These are phyloP conservation scores for Microchirus variegatus DNA, from an alignment of 2,797 vertebrate species.

Conservation along the genomic window DNA sequence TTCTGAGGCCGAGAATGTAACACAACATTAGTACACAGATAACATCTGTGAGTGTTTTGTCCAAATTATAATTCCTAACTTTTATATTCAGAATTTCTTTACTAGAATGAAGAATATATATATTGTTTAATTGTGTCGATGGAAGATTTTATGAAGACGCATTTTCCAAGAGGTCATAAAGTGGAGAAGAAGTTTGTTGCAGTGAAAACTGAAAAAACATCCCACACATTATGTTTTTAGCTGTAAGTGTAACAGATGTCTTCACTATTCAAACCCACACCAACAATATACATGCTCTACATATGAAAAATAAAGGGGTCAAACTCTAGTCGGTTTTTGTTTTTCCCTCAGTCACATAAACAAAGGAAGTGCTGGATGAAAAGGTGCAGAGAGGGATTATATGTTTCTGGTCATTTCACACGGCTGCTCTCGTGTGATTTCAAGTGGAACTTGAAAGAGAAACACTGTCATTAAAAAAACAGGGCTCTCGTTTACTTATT, in stretches of 20 bases:
- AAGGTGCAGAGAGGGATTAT: slow-evolving; percentile 6
- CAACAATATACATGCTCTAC: neutral
- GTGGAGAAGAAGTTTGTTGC: slow-evolving; percentile 15
- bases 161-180: neutral
- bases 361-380: neutral
- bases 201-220: slow-evolving; percentile 19
- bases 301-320: no score
- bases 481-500: neutral
- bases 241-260: slow-evolving; percentile 30
- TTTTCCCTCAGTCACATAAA: no score
- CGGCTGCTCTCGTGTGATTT: neutral
- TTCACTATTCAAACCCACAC: slow-evolving; percentile 23
- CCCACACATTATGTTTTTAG: slow-evolving; percentile 3
- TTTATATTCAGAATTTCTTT: no score
- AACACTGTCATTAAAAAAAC: slow-evolving; percentile 4
- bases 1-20: no score
- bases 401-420: neutral
- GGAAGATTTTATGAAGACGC: no score
- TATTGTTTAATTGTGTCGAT: no score
- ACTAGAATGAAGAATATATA: no score
- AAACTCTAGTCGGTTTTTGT: no score
- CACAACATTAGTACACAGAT: no score
- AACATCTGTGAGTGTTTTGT: no score
- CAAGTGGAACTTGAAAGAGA: slow-evolving; percentile 5
- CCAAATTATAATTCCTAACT: no score